phyloP scores from a whole-genome alignment of 1,140 invertebrate genomes.

The Colletes gigas region DNA sequence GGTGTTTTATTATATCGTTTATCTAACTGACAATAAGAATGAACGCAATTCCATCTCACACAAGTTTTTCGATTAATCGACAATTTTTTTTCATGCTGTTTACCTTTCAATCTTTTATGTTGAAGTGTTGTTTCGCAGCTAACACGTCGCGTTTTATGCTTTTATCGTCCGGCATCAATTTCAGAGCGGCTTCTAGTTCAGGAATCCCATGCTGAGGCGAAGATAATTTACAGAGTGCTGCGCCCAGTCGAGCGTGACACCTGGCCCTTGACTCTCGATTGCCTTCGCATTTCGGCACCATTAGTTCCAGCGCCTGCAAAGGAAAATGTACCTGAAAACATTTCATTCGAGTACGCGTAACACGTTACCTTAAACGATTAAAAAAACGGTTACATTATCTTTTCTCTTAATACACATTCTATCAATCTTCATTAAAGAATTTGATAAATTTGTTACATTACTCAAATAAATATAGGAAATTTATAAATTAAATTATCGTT shows the following conservation, averaged over 20 bases:
- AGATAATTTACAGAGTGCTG: constrained; percentile 87
- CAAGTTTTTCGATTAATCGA: too few species aligned
- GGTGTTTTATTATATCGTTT: background rate
- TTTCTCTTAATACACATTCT: too few species aligned
- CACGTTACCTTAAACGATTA: background rate
- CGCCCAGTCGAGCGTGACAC: constrained; percentile 87
- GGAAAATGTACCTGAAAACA: constrained; percentile 49
- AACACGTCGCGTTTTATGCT: constrained; percentile 78
- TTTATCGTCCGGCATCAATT: constrained; percentile 83
- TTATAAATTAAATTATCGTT: constrained; percentile 5
- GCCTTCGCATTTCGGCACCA: constrained; percentile 86
- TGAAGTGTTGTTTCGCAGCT: constrained; percentile 66
- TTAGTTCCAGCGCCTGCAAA: constrained; percentile 86
- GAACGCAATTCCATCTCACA: too few species aligned
- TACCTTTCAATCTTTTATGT: constrained; percentile 57
- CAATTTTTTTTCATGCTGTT: too few species aligned
- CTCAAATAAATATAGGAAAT: background rate
- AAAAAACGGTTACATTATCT: background rate
- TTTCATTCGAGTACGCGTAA: background rate
- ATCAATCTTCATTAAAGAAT: too few species aligned
- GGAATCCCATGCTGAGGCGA: constrained; percentile 87
- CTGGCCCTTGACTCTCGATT: constrained; percentile 87
- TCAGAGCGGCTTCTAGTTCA: constrained; percentile 88
- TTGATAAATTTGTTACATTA: too few species aligned
- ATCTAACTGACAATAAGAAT: background rate